phyloP scores from a whole-genome alignment of 2,797 vertebrate genomes.

The Chiroxiphia lanceolata region DNA sequence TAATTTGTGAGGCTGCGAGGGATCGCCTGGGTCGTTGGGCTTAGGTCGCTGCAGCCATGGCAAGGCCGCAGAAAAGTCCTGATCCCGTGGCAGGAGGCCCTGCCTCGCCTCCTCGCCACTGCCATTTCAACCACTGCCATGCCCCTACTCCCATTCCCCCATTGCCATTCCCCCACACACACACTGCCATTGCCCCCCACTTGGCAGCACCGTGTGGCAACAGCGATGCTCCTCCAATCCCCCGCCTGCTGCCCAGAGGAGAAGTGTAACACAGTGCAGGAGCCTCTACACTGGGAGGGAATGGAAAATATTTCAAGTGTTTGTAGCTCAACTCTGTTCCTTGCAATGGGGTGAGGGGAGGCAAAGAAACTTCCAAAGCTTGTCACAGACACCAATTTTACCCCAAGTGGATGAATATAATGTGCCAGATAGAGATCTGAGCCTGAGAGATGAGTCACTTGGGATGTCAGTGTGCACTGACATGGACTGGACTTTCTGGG shows the following conservation, averaged over 20 bases:
- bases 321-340: not conserved
- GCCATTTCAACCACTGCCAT: not conserved
- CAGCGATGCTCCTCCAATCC: too few relatives aligned
- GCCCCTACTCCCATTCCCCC: not conserved
- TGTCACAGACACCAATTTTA: not conserved
- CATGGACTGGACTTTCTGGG: not conserved
- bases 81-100: not conserved
- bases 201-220: not conserved
- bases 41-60: not conserved
- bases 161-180: not conserved
- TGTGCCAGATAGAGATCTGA: not conserved
- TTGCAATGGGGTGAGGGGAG: accelerated
- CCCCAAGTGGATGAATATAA: not conserved
- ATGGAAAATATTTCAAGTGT: not conserved
- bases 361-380: not conserved
- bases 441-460: not conserved
- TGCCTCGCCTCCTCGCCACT: too few relatives aligned
- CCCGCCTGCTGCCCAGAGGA: accelerated
- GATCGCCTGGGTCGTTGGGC: not conserved
- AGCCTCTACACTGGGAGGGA: not conserved
- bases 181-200: not conserved
- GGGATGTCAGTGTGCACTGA: not conserved
- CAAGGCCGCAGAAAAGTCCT: not conserved
- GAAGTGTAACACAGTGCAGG: accelerated
- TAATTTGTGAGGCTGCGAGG: not conserved